Evolutionary conservation across 2,797 vertebrate genomes (phyloP).

Genomic region (Glyptemys insculpta): DNA sequence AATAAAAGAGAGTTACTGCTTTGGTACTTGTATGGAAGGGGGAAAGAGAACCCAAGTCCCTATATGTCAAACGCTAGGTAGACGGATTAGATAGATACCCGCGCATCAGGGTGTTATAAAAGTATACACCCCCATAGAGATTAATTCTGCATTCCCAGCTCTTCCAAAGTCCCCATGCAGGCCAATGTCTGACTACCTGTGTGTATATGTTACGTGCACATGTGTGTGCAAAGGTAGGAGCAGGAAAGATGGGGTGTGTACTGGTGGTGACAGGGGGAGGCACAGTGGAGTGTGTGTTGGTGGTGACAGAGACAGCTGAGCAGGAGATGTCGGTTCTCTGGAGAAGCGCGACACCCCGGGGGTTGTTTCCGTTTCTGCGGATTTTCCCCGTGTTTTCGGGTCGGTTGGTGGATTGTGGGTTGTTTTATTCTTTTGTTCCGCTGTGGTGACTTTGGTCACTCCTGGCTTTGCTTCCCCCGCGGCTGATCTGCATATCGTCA

Average conservation of each 20-base stretch:
- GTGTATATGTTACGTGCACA: neutral
- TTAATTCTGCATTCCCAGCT: too few relatives aligned
- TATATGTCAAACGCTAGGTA: neutral
- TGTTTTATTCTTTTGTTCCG: neutral
- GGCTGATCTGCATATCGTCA: conserved; percentile 70
- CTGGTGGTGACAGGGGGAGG: too few relatives aligned
- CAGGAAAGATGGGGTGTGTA: too few relatives aligned
- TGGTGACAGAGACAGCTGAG: too few relatives aligned
- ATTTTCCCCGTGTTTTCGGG: neutral
- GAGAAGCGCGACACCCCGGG: neutral
- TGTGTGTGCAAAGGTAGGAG: neutral
- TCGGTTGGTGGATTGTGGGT: neutral
- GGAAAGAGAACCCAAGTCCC: too few relatives aligned
- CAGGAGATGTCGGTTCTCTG: too few relatives aligned
- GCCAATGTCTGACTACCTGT: neutral
- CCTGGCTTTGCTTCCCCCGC: neutral
- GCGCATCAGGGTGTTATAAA: too few relatives aligned
- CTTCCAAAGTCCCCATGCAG: too few relatives aligned
- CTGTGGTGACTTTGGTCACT: neutral
- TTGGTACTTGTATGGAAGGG: neutral
- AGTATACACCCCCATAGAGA: too few relatives aligned
- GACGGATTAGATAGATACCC: too few relatives aligned
- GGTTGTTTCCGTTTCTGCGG: neutral
- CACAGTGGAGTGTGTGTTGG: too few relatives aligned
- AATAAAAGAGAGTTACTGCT: neutral